Conservation (phyloP, 2,797 vertebrate genomes). For the Valencia hispanica region DNA sequence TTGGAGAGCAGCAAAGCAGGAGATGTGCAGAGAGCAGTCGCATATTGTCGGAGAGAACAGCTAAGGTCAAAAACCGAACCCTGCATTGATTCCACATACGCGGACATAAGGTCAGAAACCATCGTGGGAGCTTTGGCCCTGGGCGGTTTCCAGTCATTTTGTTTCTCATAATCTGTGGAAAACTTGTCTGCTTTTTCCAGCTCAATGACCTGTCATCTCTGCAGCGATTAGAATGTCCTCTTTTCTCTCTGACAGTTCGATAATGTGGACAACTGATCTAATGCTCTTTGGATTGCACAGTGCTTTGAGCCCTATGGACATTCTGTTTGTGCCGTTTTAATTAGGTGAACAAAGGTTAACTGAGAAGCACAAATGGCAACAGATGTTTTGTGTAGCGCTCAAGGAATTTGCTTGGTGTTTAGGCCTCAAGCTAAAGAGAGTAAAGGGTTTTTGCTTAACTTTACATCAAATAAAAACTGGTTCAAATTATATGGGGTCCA, state of each 20-base stretch:
- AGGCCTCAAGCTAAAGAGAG: not conserved
- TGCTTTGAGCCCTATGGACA: slow-evolving; percentile 24
- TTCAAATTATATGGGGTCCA: no score
- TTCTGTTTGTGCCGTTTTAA: slow-evolving; percentile 11
- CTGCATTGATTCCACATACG: slow-evolving; percentile 68
- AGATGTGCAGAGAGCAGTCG: slow-evolving; percentile 16
- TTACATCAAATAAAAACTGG: not conserved
- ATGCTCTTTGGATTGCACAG: slow-evolving; percentile 40
- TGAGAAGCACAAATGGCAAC: slow-evolving; percentile 2
- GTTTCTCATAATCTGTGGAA: slow-evolving; percentile 72
- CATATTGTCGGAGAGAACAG: slow-evolving; percentile 40
- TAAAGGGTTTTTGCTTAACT: not conserved
- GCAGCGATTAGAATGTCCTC: slow-evolving; percentile 63
- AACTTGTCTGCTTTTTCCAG: slow-evolving; percentile 68
- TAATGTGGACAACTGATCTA: slow-evolving; percentile 67
- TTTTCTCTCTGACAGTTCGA: slow-evolving; percentile 58
- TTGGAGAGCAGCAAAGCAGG: not conserved
- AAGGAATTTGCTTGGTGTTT: not conserved
- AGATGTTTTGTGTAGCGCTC: not conserved
- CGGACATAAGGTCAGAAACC: slow-evolving; percentile 65
- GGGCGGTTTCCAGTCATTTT: slow-evolving; percentile 66
- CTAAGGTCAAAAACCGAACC: slow-evolving; percentile 65
- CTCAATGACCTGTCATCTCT: slow-evolving; percentile 67
- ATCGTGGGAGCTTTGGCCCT: slow-evolving; percentile 70
- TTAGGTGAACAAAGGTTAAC: not conserved